These are phyloP conservation scores for Syngnathus typhle DNA, from an alignment of 2,113 vertebrate species.

Conservation along the genomic window DNA sequence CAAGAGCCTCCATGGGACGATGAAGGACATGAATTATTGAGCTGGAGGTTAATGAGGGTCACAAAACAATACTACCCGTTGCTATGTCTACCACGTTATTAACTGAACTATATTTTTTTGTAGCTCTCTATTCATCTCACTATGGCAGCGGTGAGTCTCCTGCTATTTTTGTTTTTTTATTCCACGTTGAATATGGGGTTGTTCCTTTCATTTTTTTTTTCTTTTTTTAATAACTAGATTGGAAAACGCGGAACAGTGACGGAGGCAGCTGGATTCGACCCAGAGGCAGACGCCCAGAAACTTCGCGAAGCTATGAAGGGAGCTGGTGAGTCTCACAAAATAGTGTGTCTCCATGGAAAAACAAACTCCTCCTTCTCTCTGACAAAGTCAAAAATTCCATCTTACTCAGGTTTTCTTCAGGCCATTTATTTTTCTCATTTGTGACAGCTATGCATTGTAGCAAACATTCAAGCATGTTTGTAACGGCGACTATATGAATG, in stretches of 20 bases:
- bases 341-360: conserved; percentile 9
- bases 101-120: neutral
- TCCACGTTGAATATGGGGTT: too few species aligned
- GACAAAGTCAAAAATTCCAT: conserved; percentile 33
- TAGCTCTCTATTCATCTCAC: conserved; percentile 15
- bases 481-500: neutral
- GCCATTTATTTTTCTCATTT: neutral
- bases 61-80: neutral
- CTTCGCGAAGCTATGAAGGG: conserved; percentile 92
- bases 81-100: neutral
- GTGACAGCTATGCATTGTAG: neutral
- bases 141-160: conserved; percentile 72
- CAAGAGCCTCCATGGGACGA: conserved; percentile 27
- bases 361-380: conserved; percentile 20
- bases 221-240: conserved; percentile 43
- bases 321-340: conserved; percentile 72
- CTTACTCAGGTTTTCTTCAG: conserved; percentile 10
- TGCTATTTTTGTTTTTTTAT: neutral
- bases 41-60: conserved; percentile 25
- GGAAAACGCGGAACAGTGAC: conserved; percentile 79
- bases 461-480: conserved; percentile 1
- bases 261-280: conserved; percentile 72
- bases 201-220: neutral
- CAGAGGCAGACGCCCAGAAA: conserved; percentile 75
- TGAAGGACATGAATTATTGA: conserved; percentile 45